phyloP scores from a whole-genome alignment of 2,888 invertebrate genomes.

The Volucella bombylans region DNA sequence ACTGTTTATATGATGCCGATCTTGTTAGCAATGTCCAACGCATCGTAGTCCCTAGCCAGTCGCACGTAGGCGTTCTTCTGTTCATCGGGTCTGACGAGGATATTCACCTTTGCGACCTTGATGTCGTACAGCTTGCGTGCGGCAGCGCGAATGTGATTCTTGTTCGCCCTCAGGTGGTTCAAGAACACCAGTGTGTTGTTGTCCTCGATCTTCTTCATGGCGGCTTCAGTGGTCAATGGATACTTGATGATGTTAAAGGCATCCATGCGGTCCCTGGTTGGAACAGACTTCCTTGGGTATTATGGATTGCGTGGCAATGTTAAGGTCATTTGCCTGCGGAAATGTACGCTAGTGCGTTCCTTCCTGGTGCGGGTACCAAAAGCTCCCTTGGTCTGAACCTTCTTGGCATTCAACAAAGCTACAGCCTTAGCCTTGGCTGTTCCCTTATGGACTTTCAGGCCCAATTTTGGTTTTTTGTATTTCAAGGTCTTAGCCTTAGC shows the following conservation, averaged over 20 bases:
- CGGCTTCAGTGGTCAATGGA: conserved; percentile 99
- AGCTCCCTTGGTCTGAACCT: conserved; percentile 93
- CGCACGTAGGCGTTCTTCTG: conserved; percentile 99
- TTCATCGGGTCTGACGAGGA: conserved; percentile 97
- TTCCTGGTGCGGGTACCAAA: conserved; percentile 94
- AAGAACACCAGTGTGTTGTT: conserved; percentile 99
- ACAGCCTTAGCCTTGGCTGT: conserved; percentile 84
- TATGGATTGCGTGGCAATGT: conserved; percentile 96
- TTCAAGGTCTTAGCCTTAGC: conserved; percentile 81
- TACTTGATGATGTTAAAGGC: conserved; percentile 98
- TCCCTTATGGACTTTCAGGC: conserved; percentile 83
- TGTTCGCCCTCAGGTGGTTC: conserved; percentile 97
- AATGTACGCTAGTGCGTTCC: conserved; percentile 97
- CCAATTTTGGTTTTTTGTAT: conserved; percentile 76
- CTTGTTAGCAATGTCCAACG: conserved; percentile 98
- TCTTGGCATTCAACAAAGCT: conserved; percentile 82
- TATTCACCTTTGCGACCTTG: conserved; percentile 87
- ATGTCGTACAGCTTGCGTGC: conserved; percentile 98
- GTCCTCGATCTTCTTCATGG: conserved; percentile 99
- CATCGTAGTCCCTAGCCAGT: conserved; percentile 97
- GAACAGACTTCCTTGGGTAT: conserved; percentile 83
- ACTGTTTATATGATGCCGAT: conserved; percentile 95
- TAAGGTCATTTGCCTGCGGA: too few relatives aligned
- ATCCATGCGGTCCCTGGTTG: conserved; percentile 96
- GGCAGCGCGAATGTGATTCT: conserved; percentile 97